A percentile compares a stretch with the other conserved stretches of the same genome.
Evolutionary conservation across 2,797 vertebrate species (phyloP).

Genomic region (Lithobates pipiens): DNA sequence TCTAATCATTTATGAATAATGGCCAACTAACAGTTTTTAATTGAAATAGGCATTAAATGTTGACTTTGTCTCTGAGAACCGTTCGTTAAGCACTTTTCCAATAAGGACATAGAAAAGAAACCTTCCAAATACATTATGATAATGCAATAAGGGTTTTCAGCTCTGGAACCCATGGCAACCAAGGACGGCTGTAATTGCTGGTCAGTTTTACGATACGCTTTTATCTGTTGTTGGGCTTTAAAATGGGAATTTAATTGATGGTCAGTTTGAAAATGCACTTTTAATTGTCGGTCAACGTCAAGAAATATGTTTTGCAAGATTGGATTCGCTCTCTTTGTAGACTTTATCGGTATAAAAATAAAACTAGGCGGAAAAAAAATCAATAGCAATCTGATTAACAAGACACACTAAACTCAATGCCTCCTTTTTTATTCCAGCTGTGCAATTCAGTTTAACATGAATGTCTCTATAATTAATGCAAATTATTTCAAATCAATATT

Average conservation of each 20-base stretch:
- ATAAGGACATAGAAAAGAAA: slow-evolving; percentile 30
- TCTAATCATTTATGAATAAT: background rate
- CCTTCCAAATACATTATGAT: slow-evolving; percentile 31
- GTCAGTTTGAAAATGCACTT: slow-evolving; percentile 35
- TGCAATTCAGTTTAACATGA: slow-evolving; percentile 58
- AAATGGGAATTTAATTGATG: slow-evolving; percentile 53
- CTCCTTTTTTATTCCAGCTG: slow-evolving; percentile 54
- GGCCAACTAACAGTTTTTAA: background rate
- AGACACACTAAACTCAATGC: slow-evolving; percentile 42
- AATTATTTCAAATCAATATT: slow-evolving; percentile 62
- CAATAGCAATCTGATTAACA: slow-evolving; percentile 60
- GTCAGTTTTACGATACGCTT: slow-evolving; percentile 54
- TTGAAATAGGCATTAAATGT: background rate
- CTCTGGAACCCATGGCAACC: slow-evolving; percentile 13
- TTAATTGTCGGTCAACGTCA: slow-evolving; percentile 48
- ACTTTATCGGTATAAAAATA: slow-evolving; percentile 46
- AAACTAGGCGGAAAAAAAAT: slow-evolving; percentile 43
- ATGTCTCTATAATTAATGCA: slow-evolving; percentile 61
- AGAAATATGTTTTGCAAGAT: slow-evolving; percentile 38
- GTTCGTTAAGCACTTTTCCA: slow-evolving; percentile 12
- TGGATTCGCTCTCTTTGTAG: slow-evolving; percentile 31
- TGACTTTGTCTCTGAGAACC: slow-evolving; percentile 12
- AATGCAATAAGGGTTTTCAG: slow-evolving; percentile 45
- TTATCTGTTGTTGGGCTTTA: slow-evolving; percentile 38
- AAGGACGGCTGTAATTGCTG: slow-evolving; percentile 44